These are phyloP conservation scores for human (Homo sapiens) DNA, from an alignment of 2,113 vertebrate species.

Conservation along the genomic window GRCh38 chrX:124341001-124341500, in stretches of 20 bases:
- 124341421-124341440: not conserved
- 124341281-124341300: slow-evolving; percentile 30
- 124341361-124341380: slow-evolving; percentile 14
- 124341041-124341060: not conserved
- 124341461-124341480: not conserved
- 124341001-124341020: slow-evolving; percentile 36
- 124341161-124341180: not conserved
- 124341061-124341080: slow-evolving; percentile 47
- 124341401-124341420: not conserved
- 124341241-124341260: not conserved
- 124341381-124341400: not conserved
- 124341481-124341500: slow-evolving; percentile 43
- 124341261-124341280: slow-evolving; percentile 39
- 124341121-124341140: not conserved
- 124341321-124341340: slow-evolving; percentile 45
- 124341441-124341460: not conserved
- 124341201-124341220: slow-evolving; percentile 14
- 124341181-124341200: slow-evolving; percentile 30
- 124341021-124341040: not conserved
- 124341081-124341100: slow-evolving; percentile 27
- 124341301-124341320: slow-evolving; percentile 26
- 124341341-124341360: not conserved
- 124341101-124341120: not conserved
- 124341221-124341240: not conserved
- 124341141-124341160: slow-evolving; percentile 16